These are phyloP conservation scores for Antigone vipio DNA, from an alignment of 2,113 vertebrate genomes.

Conservation along the genomic window DNA sequence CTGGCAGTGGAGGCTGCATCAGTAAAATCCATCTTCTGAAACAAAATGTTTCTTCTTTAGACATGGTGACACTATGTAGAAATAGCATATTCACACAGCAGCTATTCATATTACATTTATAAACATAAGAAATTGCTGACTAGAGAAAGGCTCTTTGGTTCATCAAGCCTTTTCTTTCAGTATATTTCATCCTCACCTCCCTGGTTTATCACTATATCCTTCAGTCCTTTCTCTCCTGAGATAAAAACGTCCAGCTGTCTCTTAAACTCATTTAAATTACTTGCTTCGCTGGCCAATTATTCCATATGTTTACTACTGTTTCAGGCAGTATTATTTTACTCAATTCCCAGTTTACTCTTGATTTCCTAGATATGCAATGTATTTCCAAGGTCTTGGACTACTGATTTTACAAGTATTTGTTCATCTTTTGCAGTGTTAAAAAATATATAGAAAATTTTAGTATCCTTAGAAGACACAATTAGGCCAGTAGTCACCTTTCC, in stretches of 20 bases:
- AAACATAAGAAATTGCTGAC: constrained; percentile 64
- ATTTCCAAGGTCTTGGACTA: constrained; percentile 12
- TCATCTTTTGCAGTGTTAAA: neutral
- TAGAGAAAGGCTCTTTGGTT: constrained; percentile 42
- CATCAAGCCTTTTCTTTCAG: constrained; percentile 33
- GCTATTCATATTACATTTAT: constrained; percentile 53
- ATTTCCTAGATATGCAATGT: constrained; percentile 42
- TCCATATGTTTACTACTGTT: constrained; percentile 75
- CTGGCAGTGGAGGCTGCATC: constrained; percentile 60
- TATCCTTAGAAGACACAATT: neutral
- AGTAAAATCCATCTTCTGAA: constrained; percentile 65
- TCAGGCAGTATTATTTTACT: constrained; percentile 62
- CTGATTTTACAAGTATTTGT: neutral
- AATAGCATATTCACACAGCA: constrained; percentile 60
- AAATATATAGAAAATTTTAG: neutral
- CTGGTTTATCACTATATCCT: constrained; percentile 61
- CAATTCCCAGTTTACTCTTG: constrained; percentile 56
- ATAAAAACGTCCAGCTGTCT: constrained; percentile 73
- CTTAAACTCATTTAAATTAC: constrained; percentile 72
- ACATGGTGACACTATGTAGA: constrained; percentile 60
- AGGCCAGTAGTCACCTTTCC: neutral
- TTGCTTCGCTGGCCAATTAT: constrained; percentile 74
- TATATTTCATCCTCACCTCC: constrained; percentile 56
- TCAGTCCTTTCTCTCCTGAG: constrained; percentile 69
- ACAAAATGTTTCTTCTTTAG: constrained; percentile 70